Evolutionary conservation across 2,797 vertebrate genomes (phyloP), one percentile per base, ranked within the genome.

Genomic region (Mareca penelope): DNA sequence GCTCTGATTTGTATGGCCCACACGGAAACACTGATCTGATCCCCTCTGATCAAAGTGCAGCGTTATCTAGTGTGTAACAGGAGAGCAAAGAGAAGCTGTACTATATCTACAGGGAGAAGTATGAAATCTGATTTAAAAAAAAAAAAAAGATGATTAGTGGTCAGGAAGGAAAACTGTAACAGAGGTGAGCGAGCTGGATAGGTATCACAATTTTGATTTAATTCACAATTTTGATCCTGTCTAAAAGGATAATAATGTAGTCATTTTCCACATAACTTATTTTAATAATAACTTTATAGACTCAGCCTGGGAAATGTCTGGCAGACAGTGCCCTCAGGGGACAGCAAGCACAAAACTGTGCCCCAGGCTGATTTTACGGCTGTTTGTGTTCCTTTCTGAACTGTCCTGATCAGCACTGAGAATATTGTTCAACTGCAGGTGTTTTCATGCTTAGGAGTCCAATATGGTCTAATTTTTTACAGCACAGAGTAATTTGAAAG

Each of bases 181-280:
- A 75, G 42, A 68, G 48, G 67, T 79, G 52, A 92, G 77, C 42
- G 56, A 39, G 37, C 31, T 52, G 19, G 60, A 69, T 33, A 64
- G 67, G 35, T 60, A 14, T 21, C 69, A 80, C 46, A 60, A 92
- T 59, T 44, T 44, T 44, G 42, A 44, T 18, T 18, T 44, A 44
- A 44, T 44, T 44, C 42, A 44, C 17, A 44, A 18, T 44, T 44
- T 44, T 44, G 42, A 44, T 44, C 42, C 42, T 80, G 31, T 65
- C 72, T 89, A 65, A 67, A 81, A 89, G 56, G 40, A 71, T 73
- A 88, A 60, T 80, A 87, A 69, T 60, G 17, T 69, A 78, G 46
- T 84, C n/a, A 29, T 90, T 80, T 35, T 59, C 56, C 80, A 33
- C 42, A 86, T 89, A 88, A 87, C 48, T 44, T 44, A 44, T 44